Evolutionary conservation across 2,888 invertebrate species (phyloP).

Genomic region (Melieria omissa): DNA sequence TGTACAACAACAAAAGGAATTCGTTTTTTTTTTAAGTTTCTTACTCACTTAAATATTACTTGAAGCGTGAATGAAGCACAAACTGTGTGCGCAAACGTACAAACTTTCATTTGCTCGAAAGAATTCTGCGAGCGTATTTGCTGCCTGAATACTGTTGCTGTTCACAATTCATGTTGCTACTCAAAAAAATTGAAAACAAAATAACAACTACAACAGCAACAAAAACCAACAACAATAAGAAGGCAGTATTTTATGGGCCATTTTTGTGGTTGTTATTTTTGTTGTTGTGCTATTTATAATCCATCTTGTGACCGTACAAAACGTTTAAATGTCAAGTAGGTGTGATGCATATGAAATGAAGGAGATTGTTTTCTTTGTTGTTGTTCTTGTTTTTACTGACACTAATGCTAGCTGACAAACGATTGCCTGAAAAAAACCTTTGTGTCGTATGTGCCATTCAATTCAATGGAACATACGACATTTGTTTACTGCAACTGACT

Average conservation of each 20-base stretch:
- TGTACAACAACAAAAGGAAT: background rate
- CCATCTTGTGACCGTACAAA: background rate
- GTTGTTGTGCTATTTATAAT: background rate
- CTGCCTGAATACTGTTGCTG: background rate
- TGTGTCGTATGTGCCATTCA: background rate
- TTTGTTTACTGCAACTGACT: background rate
- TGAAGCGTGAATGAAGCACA: constrained; percentile 1
- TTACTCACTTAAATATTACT: background rate
- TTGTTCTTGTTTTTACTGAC: too few species aligned
- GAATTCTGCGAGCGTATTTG: background rate
- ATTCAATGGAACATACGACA: background rate
- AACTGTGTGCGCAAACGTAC: too few species aligned
- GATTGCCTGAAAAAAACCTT: background rate
- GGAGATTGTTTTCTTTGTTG: background rate
- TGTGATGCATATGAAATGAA: constrained; percentile 16
- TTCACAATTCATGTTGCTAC: constrained; percentile 1
- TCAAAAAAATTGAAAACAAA: background rate
- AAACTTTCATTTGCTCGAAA: background rate
- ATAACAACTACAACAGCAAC: too few species aligned
- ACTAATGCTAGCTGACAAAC: background rate
- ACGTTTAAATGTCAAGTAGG: constrained; percentile 13
- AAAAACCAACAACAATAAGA: background rate
- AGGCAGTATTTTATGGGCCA: background rate
- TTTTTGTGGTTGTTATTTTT: constrained; percentile 1
- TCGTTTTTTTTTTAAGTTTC: background rate